Percentiles rank a stretch among this genome's conserved stretches.
Conservation (phyloP, 1,140 invertebrate genomes). For the Nymphalis io region DNA sequence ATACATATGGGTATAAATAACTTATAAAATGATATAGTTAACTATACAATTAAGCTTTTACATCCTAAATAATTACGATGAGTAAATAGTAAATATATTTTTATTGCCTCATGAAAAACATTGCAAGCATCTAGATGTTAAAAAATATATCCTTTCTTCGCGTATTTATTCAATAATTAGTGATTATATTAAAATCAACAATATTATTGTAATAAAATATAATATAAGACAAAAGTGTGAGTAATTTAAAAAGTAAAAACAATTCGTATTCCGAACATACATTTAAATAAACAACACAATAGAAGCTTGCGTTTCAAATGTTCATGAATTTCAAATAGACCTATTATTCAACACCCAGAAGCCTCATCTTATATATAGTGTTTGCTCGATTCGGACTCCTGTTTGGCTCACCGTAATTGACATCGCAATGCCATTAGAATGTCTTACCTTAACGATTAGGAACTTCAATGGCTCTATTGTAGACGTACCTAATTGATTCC, state of each 20-base stretch:
- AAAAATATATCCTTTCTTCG: too few species aligned
- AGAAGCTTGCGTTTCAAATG: background rate
- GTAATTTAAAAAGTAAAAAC: background rate
- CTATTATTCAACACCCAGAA: background rate
- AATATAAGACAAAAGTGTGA: too few species aligned
- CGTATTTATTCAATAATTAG: too few species aligned
- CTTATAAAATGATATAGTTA: too few species aligned
- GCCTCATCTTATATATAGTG: background rate
- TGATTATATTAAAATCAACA: too few species aligned
- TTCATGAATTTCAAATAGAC: slow-evolving; percentile 6
- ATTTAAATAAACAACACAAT: background rate
- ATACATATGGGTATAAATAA: too few species aligned
- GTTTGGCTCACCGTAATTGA: slow-evolving; percentile 13
- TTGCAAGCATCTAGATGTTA: too few species aligned
- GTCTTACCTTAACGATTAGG: slow-evolving; percentile 4
- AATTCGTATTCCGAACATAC: background rate
- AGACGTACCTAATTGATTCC: background rate
- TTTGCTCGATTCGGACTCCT: slow-evolving; percentile 3
- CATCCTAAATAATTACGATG: too few species aligned
- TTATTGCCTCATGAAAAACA: too few species aligned
- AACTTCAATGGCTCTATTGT: slow-evolving; percentile 6
- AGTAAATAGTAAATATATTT: too few species aligned
- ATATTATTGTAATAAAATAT: too few species aligned
- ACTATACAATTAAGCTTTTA: too few species aligned
- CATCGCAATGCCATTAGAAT: slow-evolving; percentile 24